Evolutionary conservation across 2,888 invertebrate genomes (phyloP).

Genomic region (Synanthedon andrenaeformis): DNA sequence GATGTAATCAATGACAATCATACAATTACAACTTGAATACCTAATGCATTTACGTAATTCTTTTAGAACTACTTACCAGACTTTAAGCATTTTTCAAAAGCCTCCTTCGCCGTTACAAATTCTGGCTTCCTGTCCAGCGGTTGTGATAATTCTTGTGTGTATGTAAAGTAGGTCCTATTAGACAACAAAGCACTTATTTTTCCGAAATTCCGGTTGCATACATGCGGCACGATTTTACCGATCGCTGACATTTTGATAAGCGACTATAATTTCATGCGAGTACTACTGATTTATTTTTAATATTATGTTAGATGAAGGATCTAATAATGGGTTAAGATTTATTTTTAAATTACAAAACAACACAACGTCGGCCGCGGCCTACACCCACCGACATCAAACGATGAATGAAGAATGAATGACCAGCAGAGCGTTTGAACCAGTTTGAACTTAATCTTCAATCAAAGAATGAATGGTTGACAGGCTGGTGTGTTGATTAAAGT

Average conservation of each 20-base stretch:
- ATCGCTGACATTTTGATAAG: conserved; percentile 38
- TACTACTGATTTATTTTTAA: neutral
- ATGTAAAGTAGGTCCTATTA: conserved; percentile 78
- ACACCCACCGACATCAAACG: too few species aligned
- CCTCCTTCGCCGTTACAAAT: conserved; percentile 80
- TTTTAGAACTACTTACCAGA: conserved; percentile 74
- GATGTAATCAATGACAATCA: neutral
- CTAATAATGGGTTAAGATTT: too few species aligned
- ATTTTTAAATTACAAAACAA: too few species aligned
- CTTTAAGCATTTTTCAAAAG: conserved; percentile 78
- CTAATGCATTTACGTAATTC: neutral
- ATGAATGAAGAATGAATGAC: too few species aligned
- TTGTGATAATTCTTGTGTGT: conserved; percentile 84
- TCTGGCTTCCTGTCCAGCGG: conserved; percentile 81
- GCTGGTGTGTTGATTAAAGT: too few species aligned
- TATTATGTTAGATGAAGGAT: too few species aligned
- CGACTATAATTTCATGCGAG: neutral
- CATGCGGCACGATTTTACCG: conserved; percentile 45
- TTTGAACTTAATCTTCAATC: too few species aligned
- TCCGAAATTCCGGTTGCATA: conserved; percentile 39
- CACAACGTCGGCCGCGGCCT: too few species aligned
- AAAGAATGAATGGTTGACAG: too few species aligned
- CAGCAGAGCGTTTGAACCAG: too few species aligned
- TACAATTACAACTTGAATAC: neutral
- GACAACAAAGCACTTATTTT: conserved; percentile 42